Base-by-base conservation (phyloP, 2,113 vertebrate species). In the Phylloscopus whistleri region DNA sequence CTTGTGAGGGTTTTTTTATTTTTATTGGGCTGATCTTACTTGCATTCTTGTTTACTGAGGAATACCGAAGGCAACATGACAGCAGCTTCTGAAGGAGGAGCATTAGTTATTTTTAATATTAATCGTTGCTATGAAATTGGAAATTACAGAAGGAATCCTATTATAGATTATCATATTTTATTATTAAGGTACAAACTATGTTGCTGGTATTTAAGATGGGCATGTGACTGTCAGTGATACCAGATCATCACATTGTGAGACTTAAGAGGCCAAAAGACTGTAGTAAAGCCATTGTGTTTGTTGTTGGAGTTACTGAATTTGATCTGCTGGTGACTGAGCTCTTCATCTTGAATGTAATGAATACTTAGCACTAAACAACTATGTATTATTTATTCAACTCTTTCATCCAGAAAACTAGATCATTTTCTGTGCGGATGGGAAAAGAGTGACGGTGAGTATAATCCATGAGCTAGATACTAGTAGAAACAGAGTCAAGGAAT, bases 331-430 rank as follows among this genome's bases (percentile, higher is more conserved):
- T 89, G 91, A 84, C 94, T 92, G 84, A 93, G 86, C 81, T 94
- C 82, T 96, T 85, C 31, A 30, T 95, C 51, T 94, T 16, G 19
- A 74, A 10, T 16, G 62, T 96, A 95, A 95, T 90, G 91, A 94
- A 94, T 96, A 92, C 83, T 95, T 96, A 28, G 24, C 5, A 5
- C 90, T 85, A 84, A 94, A 87, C 75, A 91, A 46, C 60, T 91
- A 60, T 89, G 72, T 88, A 90, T 97, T 96, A 95, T 96, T 97
- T 97, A 97, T 97, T 96, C 78, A 96, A 87, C 90, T 94, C 59
- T 96, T 95, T 94, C 43, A 91, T 84, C 49, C 82, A 87, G 92
- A 95, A 95, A 95, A 94, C 87, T 56, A 86, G 77, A 94, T 87
- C 4, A 2, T 88, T 97, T 97, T 96, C 56, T 79, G 7, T 74